Evolutionary conservation across 2,113 vertebrate genomes (phyloP), one percentile per base, ranked within the genome.

Genomic region (Plecotus auritus): DNA sequence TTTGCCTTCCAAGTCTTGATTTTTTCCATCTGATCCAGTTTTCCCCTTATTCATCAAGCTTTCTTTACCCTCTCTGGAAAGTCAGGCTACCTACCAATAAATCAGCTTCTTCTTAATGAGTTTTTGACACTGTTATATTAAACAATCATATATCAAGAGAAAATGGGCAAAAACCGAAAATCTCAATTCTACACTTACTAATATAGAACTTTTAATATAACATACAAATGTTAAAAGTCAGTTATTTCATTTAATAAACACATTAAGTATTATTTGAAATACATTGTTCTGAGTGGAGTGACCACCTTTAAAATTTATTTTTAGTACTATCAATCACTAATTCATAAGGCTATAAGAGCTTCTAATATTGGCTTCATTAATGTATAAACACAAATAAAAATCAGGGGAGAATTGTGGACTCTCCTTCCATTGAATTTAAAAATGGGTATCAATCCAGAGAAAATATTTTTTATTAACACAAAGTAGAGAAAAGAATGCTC

Each of bases 391-490:
- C 13, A 89, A 96, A 90, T 14, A 96, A 51, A 91, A 91, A 91
- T 74, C 30, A 82, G 51, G 14, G 35, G 37, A 91, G 18, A 91
- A 91, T 9, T 83, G 18, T 89, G 40, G 23, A 78, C 4, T 77
- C 18, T 35, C 28, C 18, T 64, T 59, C 47, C 8, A 49, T 78
- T 20, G 91, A 88, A 74, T 76, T 88, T 93, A 49, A 73, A 88
- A 54, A 70, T 89, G 9, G 9, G 1, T 64, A 47, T 14, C 13
- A 93, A 76, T 81, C 30, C 10, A 84, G 28, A 87, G 69, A 95
- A 96, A 94, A 88, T 82, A 32, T 30, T 91, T 85, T 91, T 91
- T 37, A 85, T 70, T 91, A 88, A 91, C 30, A 88, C 54, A 72
- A 69, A 12, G 2, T 35, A 78, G 3, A 37, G 20, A 28, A 94